A percentile compares a stretch with the other conserved stretches of the same genome.
phyloP scores from a whole-genome alignment of 2,888 invertebrate genomes.

The Coecobrya sp. region DNA sequence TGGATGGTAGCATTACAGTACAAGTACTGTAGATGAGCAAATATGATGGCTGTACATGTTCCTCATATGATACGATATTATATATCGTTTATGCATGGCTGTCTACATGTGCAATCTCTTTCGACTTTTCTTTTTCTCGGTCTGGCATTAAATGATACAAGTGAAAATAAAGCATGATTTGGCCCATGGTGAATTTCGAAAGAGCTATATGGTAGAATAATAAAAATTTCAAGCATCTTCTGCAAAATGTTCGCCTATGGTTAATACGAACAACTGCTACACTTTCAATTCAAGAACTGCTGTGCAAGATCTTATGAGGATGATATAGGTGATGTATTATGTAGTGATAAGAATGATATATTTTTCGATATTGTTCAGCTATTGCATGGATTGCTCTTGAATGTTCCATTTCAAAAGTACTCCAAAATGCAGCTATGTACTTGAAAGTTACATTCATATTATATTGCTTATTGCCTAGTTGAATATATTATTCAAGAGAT shows the following conservation, averaged over 20 bases:
- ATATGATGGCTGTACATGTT: background rate
- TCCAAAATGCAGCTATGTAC: background rate
- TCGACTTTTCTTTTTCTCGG: too few species aligned
- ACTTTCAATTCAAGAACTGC: too few species aligned
- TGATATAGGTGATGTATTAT: too few species aligned
- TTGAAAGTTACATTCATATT: background rate
- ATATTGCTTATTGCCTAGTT: background rate
- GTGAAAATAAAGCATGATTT: too few species aligned
- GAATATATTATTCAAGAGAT: conserved; percentile 19
- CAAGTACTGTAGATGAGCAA: background rate
- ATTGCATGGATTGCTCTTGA: background rate
- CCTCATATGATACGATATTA: background rate
- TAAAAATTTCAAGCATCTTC: too few species aligned
- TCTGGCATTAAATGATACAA: too few species aligned
- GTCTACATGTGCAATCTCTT: background rate
- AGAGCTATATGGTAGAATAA: too few species aligned
- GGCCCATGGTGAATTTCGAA: too few species aligned
- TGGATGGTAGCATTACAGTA: background rate
- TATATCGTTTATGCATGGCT: background rate
- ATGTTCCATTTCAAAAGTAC: too few species aligned
- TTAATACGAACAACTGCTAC: too few species aligned
- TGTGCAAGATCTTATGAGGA: too few species aligned
- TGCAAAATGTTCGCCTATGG: too few species aligned
- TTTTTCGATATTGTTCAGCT: background rate
- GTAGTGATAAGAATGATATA: background rate